A percentile compares a stretch with the other conserved stretches of the same genome.
These are phyloP conservation scores for Ptychodera flava DNA, from an alignment of 35 echinoderm and acorn worm species.

Conservation along the genomic window DNA sequence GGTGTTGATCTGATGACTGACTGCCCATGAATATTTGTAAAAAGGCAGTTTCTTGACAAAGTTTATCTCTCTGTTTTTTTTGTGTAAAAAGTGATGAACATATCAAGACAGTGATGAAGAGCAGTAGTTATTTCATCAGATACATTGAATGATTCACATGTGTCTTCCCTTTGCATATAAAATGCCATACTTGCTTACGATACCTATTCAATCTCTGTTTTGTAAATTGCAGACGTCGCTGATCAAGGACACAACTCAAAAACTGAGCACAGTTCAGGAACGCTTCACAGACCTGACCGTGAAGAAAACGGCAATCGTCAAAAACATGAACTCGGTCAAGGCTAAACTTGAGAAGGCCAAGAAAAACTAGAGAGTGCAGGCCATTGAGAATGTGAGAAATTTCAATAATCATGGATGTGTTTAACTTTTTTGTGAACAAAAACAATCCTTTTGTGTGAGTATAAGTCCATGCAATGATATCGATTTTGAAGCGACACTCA, in stretches of 20 bases:
- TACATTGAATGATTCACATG: neutral
- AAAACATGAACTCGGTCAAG: neutral
- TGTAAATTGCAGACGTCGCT: constrained; percentile 21
- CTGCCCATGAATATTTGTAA: too few species aligned
- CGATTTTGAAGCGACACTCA: too few species aligned
- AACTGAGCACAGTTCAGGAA: constrained; percentile 43
- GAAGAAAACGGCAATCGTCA: constrained; percentile 4
- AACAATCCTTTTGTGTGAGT: too few species aligned
- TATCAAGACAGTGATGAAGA: neutral
- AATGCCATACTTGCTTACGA: neutral
- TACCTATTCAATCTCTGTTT: neutral
- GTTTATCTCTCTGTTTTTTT: neutral
- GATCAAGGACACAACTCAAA: constrained; percentile 56
- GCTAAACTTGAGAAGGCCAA: too few species aligned
- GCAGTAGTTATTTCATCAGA: neutral
- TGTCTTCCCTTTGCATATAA: neutral
- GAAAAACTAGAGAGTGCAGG: too few species aligned
- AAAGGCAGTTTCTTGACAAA: neutral
- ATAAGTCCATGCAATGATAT: too few species aligned
- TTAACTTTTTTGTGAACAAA: too few species aligned
- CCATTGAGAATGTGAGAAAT: too few species aligned
- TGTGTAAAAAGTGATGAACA: neutral
- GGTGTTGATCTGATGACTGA: too few species aligned
- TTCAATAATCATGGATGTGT: too few species aligned
- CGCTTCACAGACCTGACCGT: constrained; percentile 57